phyloP scores from a whole-genome alignment of 2,888 invertebrate species.

The Eremobia ochroleuca region DNA sequence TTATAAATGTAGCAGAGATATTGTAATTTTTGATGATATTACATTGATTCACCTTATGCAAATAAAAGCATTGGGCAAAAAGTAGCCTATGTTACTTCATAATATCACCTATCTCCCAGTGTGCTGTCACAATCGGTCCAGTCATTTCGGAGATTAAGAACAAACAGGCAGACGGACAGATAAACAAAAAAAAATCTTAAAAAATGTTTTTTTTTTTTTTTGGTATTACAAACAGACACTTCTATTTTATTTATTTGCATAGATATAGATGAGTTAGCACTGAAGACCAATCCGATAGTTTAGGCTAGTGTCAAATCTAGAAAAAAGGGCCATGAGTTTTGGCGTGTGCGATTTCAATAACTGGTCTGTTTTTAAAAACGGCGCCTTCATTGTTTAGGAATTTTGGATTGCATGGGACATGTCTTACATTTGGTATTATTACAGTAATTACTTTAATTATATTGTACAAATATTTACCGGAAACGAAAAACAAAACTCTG shows the following conservation, averaged over 20 bases:
- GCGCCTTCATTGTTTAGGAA: conserved; percentile 68
- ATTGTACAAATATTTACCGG: conserved; percentile 73
- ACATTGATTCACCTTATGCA: not conserved
- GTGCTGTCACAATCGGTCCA: too few species aligned
- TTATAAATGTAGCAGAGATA: not conserved
- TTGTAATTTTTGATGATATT: not conserved
- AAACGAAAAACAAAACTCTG: conserved; percentile 77
- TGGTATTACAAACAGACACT: too few species aligned
- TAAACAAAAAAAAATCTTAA: too few species aligned
- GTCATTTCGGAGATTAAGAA: too few species aligned
- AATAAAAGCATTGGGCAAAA: not conserved
- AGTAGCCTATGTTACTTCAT: too few species aligned
- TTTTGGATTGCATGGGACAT: conserved; percentile 69
- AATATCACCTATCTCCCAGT: too few species aligned
- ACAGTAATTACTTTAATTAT: conserved; percentile 55
- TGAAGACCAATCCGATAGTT: too few species aligned
- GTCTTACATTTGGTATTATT: conserved; percentile 67
- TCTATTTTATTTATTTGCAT: too few species aligned
- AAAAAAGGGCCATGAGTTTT: not conserved
- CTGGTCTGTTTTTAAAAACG: conserved; percentile 62
- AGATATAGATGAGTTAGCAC: too few species aligned
- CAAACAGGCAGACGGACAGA: too few species aligned
- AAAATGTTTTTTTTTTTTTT: too few species aligned
- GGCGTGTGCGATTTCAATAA: not conserved
- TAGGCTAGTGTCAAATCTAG: too few species aligned